These are phyloP conservation scores for Agapornis roseicollis DNA, from an alignment of 2,113 vertebrate species.

Conservation along the genomic window DNA sequence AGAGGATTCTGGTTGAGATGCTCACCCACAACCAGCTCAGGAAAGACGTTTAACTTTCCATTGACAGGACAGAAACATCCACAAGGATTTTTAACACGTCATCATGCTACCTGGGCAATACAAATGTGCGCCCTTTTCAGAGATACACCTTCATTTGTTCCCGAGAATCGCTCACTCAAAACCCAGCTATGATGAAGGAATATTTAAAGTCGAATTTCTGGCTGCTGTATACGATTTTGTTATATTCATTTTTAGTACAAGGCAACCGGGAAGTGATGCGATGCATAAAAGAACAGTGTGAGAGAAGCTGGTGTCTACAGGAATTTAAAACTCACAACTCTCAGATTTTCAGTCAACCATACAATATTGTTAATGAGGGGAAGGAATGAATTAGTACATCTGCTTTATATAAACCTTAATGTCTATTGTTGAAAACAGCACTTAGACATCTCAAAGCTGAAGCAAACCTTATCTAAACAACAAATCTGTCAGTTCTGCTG, in stretches of 20 bases:
- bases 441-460: background rate
- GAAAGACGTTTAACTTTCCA: background rate
- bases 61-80: background rate
- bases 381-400: background rate
- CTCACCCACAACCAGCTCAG: background rate
- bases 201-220: constrained; percentile 17
- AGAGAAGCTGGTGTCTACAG: background rate
- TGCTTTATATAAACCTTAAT: background rate
- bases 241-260: background rate
- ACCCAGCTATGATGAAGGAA: background rate
- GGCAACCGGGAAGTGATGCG: background rate
- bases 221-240: background rate
- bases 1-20: background rate
- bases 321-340: background rate
- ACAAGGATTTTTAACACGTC: background rate
- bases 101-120: background rate
- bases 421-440: background rate
- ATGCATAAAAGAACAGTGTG: constrained; percentile 40
- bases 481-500: background rate
- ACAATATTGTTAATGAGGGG: background rate
- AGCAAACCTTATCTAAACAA: background rate
- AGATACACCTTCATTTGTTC: background rate
- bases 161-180: background rate
- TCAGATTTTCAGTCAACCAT: background rate
- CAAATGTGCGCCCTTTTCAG: constrained; percentile 14